Evolutionary conservation across 2,797 vertebrate species (phyloP).

Genomic region (Spondyliosoma cantharus): DNA sequence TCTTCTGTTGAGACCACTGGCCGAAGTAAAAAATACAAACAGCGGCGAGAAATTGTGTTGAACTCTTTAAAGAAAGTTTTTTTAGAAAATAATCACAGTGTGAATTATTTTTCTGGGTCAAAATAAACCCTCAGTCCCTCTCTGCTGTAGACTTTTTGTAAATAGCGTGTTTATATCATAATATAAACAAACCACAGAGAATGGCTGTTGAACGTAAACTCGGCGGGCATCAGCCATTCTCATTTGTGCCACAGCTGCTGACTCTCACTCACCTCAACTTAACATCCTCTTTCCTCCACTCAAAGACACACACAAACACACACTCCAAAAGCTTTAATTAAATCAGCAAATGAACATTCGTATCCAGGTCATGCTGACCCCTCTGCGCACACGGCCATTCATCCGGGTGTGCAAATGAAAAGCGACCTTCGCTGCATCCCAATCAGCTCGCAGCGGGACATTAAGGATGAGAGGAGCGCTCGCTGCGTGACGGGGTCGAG

Average conservation of each 20-base stretch:
- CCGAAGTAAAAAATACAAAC: slow-evolving; percentile 8
- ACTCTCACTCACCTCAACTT: slow-evolving; percentile 14
- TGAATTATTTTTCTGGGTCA: slow-evolving; percentile 13
- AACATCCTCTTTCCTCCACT: slow-evolving; percentile 5
- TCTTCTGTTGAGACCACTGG: background rate
- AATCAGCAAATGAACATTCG: slow-evolving; percentile 66
- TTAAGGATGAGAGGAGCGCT: slow-evolving; percentile 22
- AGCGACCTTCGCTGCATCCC: slow-evolving; percentile 57
- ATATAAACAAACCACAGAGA: background rate
- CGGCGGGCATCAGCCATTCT: slow-evolving; percentile 1
- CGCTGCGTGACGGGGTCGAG: background rate
- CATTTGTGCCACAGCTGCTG: slow-evolving; percentile 24
- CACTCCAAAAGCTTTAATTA: slow-evolving; percentile 62
- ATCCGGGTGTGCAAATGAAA: slow-evolving; percentile 64
- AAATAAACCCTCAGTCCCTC: slow-evolving; percentile 7
- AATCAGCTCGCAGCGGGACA: slow-evolving; percentile 50
- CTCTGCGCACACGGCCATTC: slow-evolving; percentile 41
- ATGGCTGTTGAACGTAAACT: background rate
- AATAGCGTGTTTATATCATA: background rate
- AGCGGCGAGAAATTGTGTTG: too few species aligned
- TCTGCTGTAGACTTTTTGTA: background rate
- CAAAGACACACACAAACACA: slow-evolving; percentile 7
- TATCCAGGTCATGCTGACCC: slow-evolving; percentile 69
- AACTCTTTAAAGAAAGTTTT: background rate
- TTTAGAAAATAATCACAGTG: background rate